Conservation (phyloP, 2,113 vertebrate species). For the Alosa alosa region DNA sequence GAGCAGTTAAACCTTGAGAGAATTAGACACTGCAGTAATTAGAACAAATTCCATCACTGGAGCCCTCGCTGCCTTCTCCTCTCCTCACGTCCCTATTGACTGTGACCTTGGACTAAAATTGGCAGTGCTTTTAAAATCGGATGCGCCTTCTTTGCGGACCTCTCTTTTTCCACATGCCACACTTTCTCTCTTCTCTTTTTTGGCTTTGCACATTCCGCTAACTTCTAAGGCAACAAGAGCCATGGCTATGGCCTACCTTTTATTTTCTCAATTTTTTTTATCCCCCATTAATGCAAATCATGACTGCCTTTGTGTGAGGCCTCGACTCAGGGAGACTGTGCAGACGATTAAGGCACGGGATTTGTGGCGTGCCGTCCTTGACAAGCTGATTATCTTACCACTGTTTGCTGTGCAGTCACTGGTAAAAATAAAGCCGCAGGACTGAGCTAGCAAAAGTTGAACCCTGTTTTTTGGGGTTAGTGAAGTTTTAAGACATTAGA, state of each 20-base stretch:
- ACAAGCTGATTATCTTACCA: conserved; percentile 69
- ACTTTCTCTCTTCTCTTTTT: not conserved
- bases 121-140: conserved; percentile 27
- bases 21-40: conserved; percentile 68
- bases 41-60: conserved; percentile 62
- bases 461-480: too few relatives aligned
- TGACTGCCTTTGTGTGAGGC: conserved; percentile 52
- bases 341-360: conserved; percentile 61
- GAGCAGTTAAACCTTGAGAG: conserved; percentile 54
- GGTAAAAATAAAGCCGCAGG: conserved; percentile 61
- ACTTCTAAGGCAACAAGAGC: not conserved
- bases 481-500: too few relatives aligned
- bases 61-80: conserved; percentile 43
- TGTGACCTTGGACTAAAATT: conserved; percentile 70
- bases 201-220: not conserved
- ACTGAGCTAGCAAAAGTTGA: conserved; percentile 52
- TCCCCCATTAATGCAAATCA: conserved; percentile 62
- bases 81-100: conserved; percentile 48
- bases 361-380: conserved; percentile 57
- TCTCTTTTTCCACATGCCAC: not conserved
- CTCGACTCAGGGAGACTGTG: conserved; percentile 52
- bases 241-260: not conserved
- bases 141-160: not conserved
- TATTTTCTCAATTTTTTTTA: not conserved
- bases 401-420: conserved; percentile 62